Evolutionary conservation across 2,113 vertebrate species (phyloP), one percentile per base, ranked within the genome.

Genomic region (Eclectus roratus): DNA sequence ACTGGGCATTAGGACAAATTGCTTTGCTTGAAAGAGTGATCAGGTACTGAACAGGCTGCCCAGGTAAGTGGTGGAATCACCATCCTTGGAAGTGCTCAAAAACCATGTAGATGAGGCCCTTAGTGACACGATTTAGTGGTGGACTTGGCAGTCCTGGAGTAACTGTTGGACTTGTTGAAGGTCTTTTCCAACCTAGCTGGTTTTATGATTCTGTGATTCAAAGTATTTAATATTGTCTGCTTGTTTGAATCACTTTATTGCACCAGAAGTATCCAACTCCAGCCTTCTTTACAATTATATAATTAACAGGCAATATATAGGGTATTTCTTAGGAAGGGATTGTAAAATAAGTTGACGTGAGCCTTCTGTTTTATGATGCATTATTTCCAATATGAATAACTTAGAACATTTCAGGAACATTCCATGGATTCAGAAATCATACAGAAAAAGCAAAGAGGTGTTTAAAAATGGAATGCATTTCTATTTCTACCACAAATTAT

Each of bases 271-370:
- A 7, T 19, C 3, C 12, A 17, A 4, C 12, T 9, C 65, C 7
- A 46, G 2, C 37, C 3, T 55, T 47, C 20, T 31, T 37, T 44
- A 6, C 5, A 10, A 3, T 37, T 8, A 0, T 2, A 2, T 13
- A 25, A 19, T 19, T 73, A 49, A 19, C 17, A 61, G 52, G 24
- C 31, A 52, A 4, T 17, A 13, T 3, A 11, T 10, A n/a, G 17
- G 21, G 14, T 0, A 1, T 43, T 56, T 35, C 12, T 31, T 8
- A 20, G 58, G 35, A 70, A 69, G 21, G 31, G 46, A 5, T 10
- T 82, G 13, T 89, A 33, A 53, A 76, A 37, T 23, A 29, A 64
- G 3, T 14, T 64, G 15, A 16, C 1, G 4, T 24, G 29, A 31
- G 17, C 27, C 11, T 70, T 60, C 29, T 8, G 6, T 1, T 47